Evolutionary conservation across 2,797 vertebrate species (phyloP).

Genomic region (Acestrorhynchus altus): DNA sequence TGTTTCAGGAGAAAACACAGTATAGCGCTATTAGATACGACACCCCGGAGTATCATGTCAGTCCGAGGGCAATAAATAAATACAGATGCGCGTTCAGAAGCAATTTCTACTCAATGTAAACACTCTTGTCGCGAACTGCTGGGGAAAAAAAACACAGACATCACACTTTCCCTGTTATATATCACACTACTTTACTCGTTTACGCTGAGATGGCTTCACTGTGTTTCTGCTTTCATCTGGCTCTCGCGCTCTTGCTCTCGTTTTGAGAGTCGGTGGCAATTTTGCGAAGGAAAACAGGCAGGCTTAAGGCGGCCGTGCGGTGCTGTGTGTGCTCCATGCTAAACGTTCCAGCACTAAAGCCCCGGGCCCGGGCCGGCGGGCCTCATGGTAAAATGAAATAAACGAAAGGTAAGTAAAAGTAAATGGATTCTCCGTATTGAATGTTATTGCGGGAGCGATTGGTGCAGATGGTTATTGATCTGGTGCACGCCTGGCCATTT

Average conservation of each 20-base stretch:
- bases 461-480: conserved; percentile 99
- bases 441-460: conserved; percentile 98
- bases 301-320: no score
- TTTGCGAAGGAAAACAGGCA: conserved; percentile 38
- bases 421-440: conserved; percentile 99
- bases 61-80: conserved; percentile 59
- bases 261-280: conserved; percentile 23
- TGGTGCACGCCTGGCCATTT: conserved; percentile 90
- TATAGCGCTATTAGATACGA: not conserved
- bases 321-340: no score
- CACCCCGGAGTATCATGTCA: conserved; percentile 5
- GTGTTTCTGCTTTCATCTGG: conserved; percentile 30
- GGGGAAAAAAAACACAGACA: conserved; percentile 36
- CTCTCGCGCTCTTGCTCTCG: conserved; percentile 18
- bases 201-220: conserved; percentile 5
- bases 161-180: not conserved
- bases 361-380: conserved; percentile 86
- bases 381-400: conserved; percentile 97
- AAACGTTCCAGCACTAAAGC: conserved; percentile 85
- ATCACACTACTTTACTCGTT: not conserved
- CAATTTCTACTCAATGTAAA: conserved; percentile 13
- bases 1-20: not conserved
- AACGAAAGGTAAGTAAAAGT: conserved; percentile 99
- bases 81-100: conserved; percentile 65
- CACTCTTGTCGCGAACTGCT: conserved; percentile 72